Percentiles rank a stretch among this genome's conserved stretches.
Evolutionary conservation across 1,140 invertebrate genomes (phyloP).

Genomic region (Psilanteris sp.): DNA sequence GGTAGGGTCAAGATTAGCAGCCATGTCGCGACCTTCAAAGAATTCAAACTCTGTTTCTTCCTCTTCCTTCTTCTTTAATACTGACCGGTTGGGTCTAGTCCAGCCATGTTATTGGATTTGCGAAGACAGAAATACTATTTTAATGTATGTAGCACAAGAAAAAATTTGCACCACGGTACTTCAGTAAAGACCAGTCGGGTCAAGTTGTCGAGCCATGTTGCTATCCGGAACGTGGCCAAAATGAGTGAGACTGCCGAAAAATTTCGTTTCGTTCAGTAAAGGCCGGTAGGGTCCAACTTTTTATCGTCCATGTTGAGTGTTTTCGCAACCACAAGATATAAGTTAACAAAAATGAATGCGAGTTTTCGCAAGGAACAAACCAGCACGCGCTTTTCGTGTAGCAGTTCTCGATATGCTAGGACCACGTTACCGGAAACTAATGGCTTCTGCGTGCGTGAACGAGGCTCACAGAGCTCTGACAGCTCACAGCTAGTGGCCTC

Average conservation of each 20-base stretch:
- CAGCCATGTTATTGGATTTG: slow-evolving; percentile 49
- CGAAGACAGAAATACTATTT: slow-evolving; percentile 17
- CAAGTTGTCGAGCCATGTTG: slow-evolving; percentile 71
- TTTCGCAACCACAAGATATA: slow-evolving; percentile 16
- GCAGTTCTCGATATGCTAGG: slow-evolving; percentile 25
- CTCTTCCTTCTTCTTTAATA: slow-evolving; percentile 53
- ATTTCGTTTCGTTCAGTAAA: slow-evolving; percentile 70
- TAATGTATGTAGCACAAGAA: slow-evolving; percentile 11
- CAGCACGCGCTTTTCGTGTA: slow-evolving; percentile 18
- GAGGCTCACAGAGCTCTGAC: slow-evolving; percentile 81
- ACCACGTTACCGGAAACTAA: slow-evolving; percentile 70
- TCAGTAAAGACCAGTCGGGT: slow-evolving; percentile 76
- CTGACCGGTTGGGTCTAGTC: slow-evolving; percentile 65
- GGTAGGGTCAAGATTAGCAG: slow-evolving; percentile 73
- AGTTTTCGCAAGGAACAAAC: background rate
- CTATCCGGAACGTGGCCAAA: slow-evolving; percentile 44
- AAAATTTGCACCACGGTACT: slow-evolving; percentile 14
- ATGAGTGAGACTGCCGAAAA: slow-evolving; percentile 16
- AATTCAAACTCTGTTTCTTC: slow-evolving; percentile 51
- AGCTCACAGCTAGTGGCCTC: slow-evolving; percentile 80
- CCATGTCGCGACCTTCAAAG: slow-evolving; percentile 73
- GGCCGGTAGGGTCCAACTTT: slow-evolving; percentile 76
- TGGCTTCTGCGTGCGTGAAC: slow-evolving; percentile 77
- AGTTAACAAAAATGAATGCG: background rate
- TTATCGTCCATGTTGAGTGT: slow-evolving; percentile 59